Evolutionary conservation across 1,140 invertebrate genomes (phyloP), one percentile per base, ranked within the genome.

Genomic region (Bombus breviceps): DNA sequence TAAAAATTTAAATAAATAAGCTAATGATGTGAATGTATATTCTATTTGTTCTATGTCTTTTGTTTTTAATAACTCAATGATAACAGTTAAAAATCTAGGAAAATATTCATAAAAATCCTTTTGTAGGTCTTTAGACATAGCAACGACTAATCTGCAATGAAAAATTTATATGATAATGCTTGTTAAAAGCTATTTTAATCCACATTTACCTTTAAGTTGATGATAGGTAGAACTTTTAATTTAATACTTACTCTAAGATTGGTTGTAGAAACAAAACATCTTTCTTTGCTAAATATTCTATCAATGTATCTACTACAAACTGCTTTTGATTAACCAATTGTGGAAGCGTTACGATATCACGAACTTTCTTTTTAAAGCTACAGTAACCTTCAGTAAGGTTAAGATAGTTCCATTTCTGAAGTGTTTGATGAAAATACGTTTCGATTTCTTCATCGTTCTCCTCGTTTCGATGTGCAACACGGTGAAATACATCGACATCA

Each of bases 1-100:
- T 25, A 99, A 94, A 81, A 97, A 97, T 96, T 99, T 99, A 92
- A 99, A 99, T 32, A 99, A 92, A 94, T 98, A 98, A 1, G 98
- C 98, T 47, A 99, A 93, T 91, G 97, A 97, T 22, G 97, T 96
- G 73, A 99, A 97, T 1, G 97, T 96, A 96, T 97, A 97, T 94
- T 99, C 98, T 69, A 99, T 93, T 83, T 97, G 96, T 69, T 99
- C 98, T 3, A 97, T 95, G 93, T 98, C 97, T 95, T 98, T 97
- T 8, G 96, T 97, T 84, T 97, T 96, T 9, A 99, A 93, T 34
- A 98, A 94, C 81, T 96, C 96, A 28, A 98, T 97, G 5, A 98
- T 94, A 28, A 97, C 95, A 78, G 96, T 95, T 10, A 97, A 93
- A 89, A 98, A 97, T 1, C 94, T 92, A 28, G 96, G 96, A 92